A percentile compares a stretch with the other conserved stretches of the same genome.
Conservation (phyloP, 2,888 invertebrate species). For the Pristionchus maxplancki region DNA sequence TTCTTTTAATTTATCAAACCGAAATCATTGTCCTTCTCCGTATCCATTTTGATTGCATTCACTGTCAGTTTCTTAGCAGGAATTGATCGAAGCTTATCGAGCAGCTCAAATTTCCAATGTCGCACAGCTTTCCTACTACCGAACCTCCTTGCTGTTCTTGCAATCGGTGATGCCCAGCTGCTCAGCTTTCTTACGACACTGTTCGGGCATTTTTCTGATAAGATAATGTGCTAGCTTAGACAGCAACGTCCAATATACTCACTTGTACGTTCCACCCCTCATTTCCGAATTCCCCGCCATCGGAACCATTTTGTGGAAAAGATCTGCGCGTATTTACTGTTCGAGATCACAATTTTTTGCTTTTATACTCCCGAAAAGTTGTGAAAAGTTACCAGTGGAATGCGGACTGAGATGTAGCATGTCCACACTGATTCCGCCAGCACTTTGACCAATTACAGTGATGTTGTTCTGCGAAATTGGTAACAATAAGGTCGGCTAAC, state of each 20-base stretch:
- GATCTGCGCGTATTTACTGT: neutral
- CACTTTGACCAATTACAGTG: conserved; percentile 19
- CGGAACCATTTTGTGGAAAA: conserved; percentile 34
- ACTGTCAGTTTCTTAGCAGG: neutral
- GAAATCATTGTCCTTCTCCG: neutral
- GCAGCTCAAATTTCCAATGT: neutral
- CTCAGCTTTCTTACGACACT: neutral
- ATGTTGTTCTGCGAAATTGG: conserved; percentile 15
- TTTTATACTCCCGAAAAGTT: neutral
- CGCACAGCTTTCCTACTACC: neutral
- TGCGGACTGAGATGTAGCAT: conserved; percentile 56
- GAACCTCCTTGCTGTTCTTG: neutral
- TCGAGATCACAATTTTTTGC: no score
- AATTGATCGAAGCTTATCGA: neutral
- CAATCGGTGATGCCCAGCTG: neutral
- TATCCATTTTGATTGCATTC: neutral
- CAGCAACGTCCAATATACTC: neutral
- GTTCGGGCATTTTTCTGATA: conserved; percentile 1
- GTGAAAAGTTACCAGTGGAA: conserved; percentile 55
- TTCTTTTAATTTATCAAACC: neutral
- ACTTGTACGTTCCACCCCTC: conserved; percentile 47
- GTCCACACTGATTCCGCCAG: neutral
- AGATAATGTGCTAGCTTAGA: conserved; percentile 34
- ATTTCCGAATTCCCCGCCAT: conserved; percentile 32
- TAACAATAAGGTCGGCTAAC: neutral